Evolutionary conservation across 2,797 vertebrate genomes (phyloP).

Genomic region (Cyprinodon diabolis): DNA sequence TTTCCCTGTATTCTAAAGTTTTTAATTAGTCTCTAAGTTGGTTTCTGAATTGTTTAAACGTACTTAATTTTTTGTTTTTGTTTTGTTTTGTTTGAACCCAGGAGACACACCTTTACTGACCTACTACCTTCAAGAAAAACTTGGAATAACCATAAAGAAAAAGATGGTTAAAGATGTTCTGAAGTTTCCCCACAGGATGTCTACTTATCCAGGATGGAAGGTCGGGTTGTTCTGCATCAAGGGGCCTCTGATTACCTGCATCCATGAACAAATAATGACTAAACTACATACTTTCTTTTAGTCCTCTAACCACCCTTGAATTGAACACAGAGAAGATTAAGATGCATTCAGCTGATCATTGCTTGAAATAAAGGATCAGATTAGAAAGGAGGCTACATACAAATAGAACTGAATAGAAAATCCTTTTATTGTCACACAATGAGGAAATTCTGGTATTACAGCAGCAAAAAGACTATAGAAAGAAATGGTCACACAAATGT

Average conservation of each 20-base stretch:
- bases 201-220: slow-evolving; percentile 76
- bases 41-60: background rate
- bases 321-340: no score
- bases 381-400: no score
- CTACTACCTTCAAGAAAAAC: slow-evolving; percentile 81
- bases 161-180: slow-evolving; percentile 54
- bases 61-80: background rate
- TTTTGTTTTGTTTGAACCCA: slow-evolving; percentile 54
- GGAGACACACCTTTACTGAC: slow-evolving; percentile 83
- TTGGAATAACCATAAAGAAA: slow-evolving; percentile 81
- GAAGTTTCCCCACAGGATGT: slow-evolving; percentile 69
- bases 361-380: no score
- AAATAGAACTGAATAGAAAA: no score
- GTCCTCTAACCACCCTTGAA: no score
- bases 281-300: background rate
- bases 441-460: no score
- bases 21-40: background rate
- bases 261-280: background rate
- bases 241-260: background rate
- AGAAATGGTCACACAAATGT: no score
- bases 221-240: slow-evolving; percentile 55
- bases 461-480: no score
- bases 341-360: no score
- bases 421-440: no score
- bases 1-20: slow-evolving; percentile 48